A percentile compares a stretch with the other conserved stretches of the same genome.
phyloP scores from a whole-genome alignment of 2,797 vertebrate genomes.

The Poeciliopsis turneri region DNA sequence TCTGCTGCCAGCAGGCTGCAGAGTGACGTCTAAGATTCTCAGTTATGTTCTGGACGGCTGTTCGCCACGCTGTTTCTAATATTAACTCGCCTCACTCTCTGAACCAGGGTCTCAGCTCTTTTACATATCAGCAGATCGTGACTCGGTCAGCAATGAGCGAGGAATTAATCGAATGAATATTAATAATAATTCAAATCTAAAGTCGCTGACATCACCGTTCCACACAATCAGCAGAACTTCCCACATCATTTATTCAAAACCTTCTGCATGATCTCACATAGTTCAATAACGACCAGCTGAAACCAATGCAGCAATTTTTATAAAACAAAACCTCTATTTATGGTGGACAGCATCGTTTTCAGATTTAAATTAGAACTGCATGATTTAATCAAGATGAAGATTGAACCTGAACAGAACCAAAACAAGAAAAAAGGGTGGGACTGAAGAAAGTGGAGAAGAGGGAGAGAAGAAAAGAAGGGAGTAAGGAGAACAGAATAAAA shows the following conservation, averaged over 20 bases:
- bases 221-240: neutral
- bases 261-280: neutral
- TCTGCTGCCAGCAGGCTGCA: neutral
- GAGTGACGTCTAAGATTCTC: neutral
- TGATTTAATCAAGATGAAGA: neutral
- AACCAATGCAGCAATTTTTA: neutral
- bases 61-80: neutral
- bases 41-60: neutral
- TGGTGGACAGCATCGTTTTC: neutral
- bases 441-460: no score
- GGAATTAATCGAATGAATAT: neutral
- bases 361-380: neutral
- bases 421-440: neutral
- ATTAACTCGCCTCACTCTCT: neutral
- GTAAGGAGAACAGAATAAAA: no score
- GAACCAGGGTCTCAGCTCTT: neutral
- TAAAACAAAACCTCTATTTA: neutral
- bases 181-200: neutral
- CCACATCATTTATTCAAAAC: neutral
- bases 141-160: neutral
- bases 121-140: neutral
- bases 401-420: neutral
- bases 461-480: neutral
- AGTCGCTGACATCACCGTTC: neutral
- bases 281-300: neutral